Evolutionary conservation across 2,113 vertebrate species (phyloP), one percentile per base, ranked within the genome.

Genomic region (Istiophorus platypterus): DNA sequence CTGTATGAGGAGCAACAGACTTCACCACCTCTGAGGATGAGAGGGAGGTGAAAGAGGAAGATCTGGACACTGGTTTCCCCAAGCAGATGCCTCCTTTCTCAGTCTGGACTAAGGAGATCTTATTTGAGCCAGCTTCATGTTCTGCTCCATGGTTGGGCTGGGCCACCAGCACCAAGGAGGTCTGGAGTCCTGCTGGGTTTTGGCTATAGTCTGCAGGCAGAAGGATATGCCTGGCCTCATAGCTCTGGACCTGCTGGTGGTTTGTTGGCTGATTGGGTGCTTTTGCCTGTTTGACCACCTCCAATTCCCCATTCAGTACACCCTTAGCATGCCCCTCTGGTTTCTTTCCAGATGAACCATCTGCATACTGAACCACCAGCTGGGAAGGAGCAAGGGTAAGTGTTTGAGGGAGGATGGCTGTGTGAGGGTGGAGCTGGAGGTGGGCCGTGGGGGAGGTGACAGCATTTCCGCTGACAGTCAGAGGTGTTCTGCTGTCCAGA

Each of bases 111-210:
- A 95, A 73, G 29, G 96, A 96, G 59, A 94, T 92, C 93, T 95
- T 97, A 95, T 92, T 91, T 0, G 95, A 90, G 84, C 94, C 92
- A 5, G 93, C 68, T 69, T 99, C 97, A 63, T 96, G 90, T 82
- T 99, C 97, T 0, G 94, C 75, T 0, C 81, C 87, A 10, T 96
- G 96, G 56, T 96, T 96, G 0, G 96, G 94, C 90, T 94, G 95
- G 85, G 98, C 97, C 84, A 99, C 96, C 87, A 99, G 96, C 94
- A 99, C 97, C 85, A 99, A 92, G 0, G 98, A 99, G 80, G 97
- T 96, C 89, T 98, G 97, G 47, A 97, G 95, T 63, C 95, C 96
- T n/a, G 96, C 82, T 64, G 95, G 89, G 78, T 98, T 97, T 42
- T 97, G 96, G 1, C 92, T 31, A 5, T 97, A 92, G 1, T 99